Evolutionary conservation across 1,140 invertebrate genomes (phyloP).

Genomic region (Galendromus occidentalis): DNA sequence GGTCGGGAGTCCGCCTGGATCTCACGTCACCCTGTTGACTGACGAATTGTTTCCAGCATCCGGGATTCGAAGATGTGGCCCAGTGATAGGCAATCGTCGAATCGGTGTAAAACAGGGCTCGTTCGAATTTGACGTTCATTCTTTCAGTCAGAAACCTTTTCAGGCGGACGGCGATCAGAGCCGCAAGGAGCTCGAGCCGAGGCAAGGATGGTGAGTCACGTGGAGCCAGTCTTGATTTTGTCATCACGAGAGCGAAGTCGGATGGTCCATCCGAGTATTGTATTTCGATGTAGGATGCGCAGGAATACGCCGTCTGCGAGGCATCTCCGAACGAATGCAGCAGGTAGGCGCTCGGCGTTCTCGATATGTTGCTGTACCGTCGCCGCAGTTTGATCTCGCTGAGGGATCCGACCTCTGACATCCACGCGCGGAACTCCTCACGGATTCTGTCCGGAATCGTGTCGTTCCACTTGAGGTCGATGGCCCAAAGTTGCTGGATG

Average conservation of each 20-base stretch:
- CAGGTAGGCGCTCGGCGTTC: not conserved
- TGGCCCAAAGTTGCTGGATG: not conserved
- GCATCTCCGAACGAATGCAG: not conserved
- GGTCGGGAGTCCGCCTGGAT: not conserved
- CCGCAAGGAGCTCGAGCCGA: conserved; percentile 30
- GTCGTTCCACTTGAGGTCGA: not conserved
- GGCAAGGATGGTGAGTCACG: conserved; percentile 30
- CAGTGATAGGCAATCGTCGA: not conserved
- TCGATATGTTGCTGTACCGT: not conserved
- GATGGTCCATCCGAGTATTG: not conserved
- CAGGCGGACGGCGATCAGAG: conserved; percentile 22
- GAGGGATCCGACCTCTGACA: not conserved
- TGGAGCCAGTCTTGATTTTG: conserved; percentile 28
- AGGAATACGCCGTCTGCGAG: not conserved
- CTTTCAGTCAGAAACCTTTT: not conserved
- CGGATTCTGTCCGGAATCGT: not conserved
- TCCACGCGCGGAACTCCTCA: not conserved
- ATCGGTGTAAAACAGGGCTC: not conserved
- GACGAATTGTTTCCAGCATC: not conserved
- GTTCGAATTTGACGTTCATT: not conserved
- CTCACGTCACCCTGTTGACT: not conserved
- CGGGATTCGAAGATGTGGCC: not conserved
- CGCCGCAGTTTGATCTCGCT: not conserved
- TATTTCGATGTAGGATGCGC: not conserved
- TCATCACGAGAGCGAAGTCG: conserved; percentile 20